Evolutionary conservation across 1,140 invertebrate genomes (phyloP), one percentile per base, ranked within the genome.

Genomic region (Philotrypesis tridentata): DNA sequence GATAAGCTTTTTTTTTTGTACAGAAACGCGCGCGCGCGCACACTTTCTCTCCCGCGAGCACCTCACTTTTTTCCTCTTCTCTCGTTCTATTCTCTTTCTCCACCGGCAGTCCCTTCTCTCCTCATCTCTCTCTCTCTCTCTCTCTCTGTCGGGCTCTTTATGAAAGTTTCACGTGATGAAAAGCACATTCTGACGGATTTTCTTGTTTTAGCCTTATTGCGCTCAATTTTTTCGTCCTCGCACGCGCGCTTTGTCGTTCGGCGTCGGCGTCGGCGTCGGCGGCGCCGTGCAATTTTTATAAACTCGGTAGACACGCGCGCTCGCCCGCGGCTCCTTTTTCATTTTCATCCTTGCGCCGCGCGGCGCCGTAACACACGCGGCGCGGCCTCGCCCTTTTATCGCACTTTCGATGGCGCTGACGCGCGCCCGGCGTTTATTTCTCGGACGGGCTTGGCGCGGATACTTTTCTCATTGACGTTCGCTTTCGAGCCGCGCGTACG

Each of bases 201-300:
- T 70, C 65, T 80, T 72, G 73, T 82, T 82, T 82, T 82, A 72
- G 29, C 74, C 71, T 72, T 77, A 72, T 63, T 63, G 65, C 80
- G 9, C 25, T 21, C n/a, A 43, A 74, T 79, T 74, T 80, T 80
- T 61, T 61, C n/a, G n/a, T n/a, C n/a, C n/a, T n/a, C n/a, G n/a
- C n/a, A n/a, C 37, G 23, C 71, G 25, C 23, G 14, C 43, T 76
- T 63, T 79, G 37, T 81, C 80, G n/a, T n/a, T n/a, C n/a, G n/a
- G n/a, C n/a, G n/a, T n/a, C n/a, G n/a, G 74, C 67, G 29, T 72
- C 23, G n/a, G n/a, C 21, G n/a, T 21, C 79, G 60, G 25, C 5
- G 40, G 27, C 40, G 73, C 23, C 12, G n/a, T 77, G 73, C 73
- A 82, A 82, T 82, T 82, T 82, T 82, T 82, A 82, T 82, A 77